Evolutionary conservation across 2,113 vertebrate genomes (phyloP).

Genomic region (Haemorhous mexicanus): DNA sequence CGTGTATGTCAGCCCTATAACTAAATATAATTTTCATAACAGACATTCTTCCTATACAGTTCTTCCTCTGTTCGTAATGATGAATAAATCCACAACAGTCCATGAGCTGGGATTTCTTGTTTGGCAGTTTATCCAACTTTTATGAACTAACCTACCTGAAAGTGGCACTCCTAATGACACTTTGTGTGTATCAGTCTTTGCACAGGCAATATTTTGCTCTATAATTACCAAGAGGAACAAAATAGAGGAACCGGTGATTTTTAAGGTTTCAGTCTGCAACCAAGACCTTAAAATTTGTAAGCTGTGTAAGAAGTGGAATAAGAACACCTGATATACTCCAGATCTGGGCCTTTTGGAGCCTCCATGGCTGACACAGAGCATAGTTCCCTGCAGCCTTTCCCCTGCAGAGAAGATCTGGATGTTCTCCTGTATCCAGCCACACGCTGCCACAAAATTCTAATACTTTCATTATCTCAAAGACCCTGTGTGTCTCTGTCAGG

Average conservation of each 20-base stretch:
- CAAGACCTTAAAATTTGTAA: not conserved
- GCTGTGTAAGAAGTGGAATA: not conserved
- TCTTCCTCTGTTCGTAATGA: not conserved
- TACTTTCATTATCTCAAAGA: not conserved
- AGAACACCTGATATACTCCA: not conserved
- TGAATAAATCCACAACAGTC: not conserved
- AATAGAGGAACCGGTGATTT: not conserved
- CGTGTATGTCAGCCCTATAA: not conserved
- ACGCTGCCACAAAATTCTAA: not conserved
- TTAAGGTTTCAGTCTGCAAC: not conserved
- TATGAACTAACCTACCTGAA: not conserved
- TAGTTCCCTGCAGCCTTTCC: not conserved
- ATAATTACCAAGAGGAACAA: not conserved
- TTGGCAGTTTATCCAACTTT: not conserved
- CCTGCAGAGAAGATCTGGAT: not conserved
- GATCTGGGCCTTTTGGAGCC: not conserved
- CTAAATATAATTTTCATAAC: not conserved
- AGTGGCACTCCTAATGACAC: not conserved
- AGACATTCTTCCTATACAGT: not conserved
- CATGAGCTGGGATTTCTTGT: not conserved
- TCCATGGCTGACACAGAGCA: not conserved
- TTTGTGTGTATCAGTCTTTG: not conserved
- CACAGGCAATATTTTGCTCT: not conserved
- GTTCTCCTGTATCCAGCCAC: not conserved
- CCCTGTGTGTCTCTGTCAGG: not conserved